Base-by-base conservation (phyloP, 1,140 invertebrate genomes). In the Papilio helenus region DNA sequence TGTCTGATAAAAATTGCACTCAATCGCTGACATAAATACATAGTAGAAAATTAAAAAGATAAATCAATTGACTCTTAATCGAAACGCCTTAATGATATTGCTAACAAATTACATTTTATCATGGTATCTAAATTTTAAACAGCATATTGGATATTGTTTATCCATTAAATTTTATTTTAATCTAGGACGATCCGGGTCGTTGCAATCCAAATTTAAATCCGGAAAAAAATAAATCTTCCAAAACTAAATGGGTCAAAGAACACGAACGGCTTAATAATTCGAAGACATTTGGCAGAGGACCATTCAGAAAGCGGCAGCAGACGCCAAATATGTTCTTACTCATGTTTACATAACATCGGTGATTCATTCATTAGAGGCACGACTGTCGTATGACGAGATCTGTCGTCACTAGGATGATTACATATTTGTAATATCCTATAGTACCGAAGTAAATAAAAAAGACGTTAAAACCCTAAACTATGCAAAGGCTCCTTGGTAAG, bases 301-400 rank as follows among this genome's bases (percentile, higher is more conserved):
- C 74, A 58, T 76, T 39, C 49, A 39, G 42, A 58, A 39, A 10
- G 49, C 51, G 29, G 14, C 29, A 55, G 3, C 73, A 9, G 46
- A 34, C 44, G 74, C 74, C 74, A 76, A 61, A 76, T 55, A 76
- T 34, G 23, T 76, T 76, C 26, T 81, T 81, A 83, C 77, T 79
- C 78, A 83, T 83, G 51, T 83, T 83, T 79, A 81, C 82, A 81
- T 81, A 81, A 83, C 72, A 80, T 34, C 26, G 34, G 29, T 76
- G 72, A 76, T 80, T 80, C 72, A 80, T 29, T 49, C 44, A 23
- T 42, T 46, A 79, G 58, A 72, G 72, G 44, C 58, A 23, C 20
- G 51, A 8, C 58, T 61, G 20, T 61, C n/a, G n/a, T 61, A 26
- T 61, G 58, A 61, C 23, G 14, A 61, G 10, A 26, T 61, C 10